These are phyloP conservation scores for Onychomys arenicola DNA, from an alignment of 2,797 vertebrate species.

Conservation along the genomic window DNA sequence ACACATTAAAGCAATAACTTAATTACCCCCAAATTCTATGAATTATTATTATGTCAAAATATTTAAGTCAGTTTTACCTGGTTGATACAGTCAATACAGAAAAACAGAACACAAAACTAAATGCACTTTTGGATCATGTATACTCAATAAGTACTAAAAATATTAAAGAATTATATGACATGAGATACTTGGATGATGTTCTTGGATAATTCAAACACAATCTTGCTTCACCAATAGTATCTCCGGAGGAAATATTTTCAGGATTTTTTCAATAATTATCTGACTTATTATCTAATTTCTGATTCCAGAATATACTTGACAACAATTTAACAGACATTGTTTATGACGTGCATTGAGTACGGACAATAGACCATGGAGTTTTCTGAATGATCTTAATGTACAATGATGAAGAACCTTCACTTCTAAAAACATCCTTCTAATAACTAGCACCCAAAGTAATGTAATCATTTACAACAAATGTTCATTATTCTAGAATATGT, in stretches of 20 bases:
- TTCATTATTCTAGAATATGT: slow-evolving; percentile 37
- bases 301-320: neutral
- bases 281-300: neutral
- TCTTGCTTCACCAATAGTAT: neutral
- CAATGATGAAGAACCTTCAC: slow-evolving; percentile 39
- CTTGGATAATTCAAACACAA: neutral
- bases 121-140: neutral
- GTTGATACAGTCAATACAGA: neutral
- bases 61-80: neutral
- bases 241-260: neutral
- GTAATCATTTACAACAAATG: slow-evolving; percentile 66
- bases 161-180: neutral
- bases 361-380: slow-evolving; percentile 35
- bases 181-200: neutral
- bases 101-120: neutral
- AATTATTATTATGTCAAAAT: neutral
- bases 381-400: slow-evolving; percentile 56
- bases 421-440: slow-evolving; percentile 58
- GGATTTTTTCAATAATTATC: neutral
- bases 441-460: slow-evolving; percentile 66
- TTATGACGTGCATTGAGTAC: neutral
- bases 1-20: neutral
- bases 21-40: neutral
- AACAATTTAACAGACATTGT: neutral
- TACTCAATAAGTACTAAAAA: neutral